Conservation (phyloP, 2,113 vertebrate genomes). For the Tachuris rubrigastra region DNA sequence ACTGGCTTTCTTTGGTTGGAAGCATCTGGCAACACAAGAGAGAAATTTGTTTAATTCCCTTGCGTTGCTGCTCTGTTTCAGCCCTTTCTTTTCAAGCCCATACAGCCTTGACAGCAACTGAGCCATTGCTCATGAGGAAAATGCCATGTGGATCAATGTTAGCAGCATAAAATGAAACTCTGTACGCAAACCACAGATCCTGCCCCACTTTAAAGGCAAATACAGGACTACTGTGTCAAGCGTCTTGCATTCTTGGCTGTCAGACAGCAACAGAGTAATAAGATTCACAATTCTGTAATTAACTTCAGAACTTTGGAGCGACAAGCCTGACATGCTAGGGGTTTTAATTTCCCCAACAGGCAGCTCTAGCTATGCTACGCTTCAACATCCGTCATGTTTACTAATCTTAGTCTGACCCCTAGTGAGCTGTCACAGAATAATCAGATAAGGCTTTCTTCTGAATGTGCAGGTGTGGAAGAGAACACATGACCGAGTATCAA, state of each 20-base stretch:
- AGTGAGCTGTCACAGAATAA: slow-evolving; percentile 50
- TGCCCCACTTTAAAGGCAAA: neutral
- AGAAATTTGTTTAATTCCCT: neutral
- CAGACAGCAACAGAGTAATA: neutral
- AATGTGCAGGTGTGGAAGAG: neutral
- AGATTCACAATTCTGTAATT: neutral
- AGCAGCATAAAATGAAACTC: neutral
- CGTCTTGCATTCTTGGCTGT: neutral
- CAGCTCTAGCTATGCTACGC: accelerated
- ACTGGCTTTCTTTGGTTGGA: neutral
- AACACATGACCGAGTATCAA: neutral
- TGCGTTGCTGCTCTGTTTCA: neutral
- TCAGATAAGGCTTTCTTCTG: neutral
- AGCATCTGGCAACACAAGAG: slow-evolving; percentile 12
- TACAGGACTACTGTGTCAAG: neutral
- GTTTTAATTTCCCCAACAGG: neutral
- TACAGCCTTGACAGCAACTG: neutral
- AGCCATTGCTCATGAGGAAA: neutral
- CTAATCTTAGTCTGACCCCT: slow-evolving; percentile 62
- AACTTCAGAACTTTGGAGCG: neutral
- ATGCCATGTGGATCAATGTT: neutral
- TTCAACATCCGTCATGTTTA: neutral
- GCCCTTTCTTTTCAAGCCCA: neutral
- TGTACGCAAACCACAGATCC: neutral
- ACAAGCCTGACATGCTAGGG: neutral